Conservation (phyloP, 2,797 vertebrate species). For the Mormyrus hasselquistii region DNA sequence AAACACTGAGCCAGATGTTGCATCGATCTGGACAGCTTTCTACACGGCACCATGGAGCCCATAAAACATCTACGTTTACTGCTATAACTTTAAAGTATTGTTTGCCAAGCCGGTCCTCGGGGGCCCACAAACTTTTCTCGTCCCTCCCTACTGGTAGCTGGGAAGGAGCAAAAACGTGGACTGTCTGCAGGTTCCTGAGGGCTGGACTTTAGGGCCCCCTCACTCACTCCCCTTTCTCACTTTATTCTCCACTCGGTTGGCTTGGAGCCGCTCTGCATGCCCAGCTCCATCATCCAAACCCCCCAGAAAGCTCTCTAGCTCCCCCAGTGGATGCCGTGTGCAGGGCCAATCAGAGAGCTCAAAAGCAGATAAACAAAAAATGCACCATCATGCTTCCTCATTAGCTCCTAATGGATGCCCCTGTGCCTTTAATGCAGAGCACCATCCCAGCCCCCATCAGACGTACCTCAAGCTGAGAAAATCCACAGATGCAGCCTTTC, state of each 20-base stretch:
- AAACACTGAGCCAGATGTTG: slow-evolving; percentile 21
- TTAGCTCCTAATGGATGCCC: slow-evolving; percentile 4
- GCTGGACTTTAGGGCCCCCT: background rate
- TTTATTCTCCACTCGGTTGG: background rate
- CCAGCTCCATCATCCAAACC: background rate
- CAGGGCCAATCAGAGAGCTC: slow-evolving; percentile 15
- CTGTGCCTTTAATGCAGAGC: background rate
- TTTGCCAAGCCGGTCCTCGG: background rate
- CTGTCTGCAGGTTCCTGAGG: background rate
- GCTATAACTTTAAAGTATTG: background rate
- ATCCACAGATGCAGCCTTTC: background rate
- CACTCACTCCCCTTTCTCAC: background rate
- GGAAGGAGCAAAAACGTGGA: background rate
- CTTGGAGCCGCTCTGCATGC: background rate
- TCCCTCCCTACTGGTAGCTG: background rate
- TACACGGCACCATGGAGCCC: background rate
- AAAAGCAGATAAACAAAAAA: slow-evolving; percentile 27
- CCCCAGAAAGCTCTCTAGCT: slow-evolving; percentile 14
- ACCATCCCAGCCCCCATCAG: background rate
- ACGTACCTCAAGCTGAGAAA: background rate
- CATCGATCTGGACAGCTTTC: slow-evolving; percentile 20
- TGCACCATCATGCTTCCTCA: background rate
- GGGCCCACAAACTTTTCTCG: background rate
- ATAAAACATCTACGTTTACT: slow-evolving; percentile 23
- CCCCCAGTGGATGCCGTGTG: slow-evolving; percentile 5